Evolutionary conservation across 23 tunicate genomes (phyloP), one percentile per base, ranked within the genome.

Genomic region (Styela clava): DNA sequence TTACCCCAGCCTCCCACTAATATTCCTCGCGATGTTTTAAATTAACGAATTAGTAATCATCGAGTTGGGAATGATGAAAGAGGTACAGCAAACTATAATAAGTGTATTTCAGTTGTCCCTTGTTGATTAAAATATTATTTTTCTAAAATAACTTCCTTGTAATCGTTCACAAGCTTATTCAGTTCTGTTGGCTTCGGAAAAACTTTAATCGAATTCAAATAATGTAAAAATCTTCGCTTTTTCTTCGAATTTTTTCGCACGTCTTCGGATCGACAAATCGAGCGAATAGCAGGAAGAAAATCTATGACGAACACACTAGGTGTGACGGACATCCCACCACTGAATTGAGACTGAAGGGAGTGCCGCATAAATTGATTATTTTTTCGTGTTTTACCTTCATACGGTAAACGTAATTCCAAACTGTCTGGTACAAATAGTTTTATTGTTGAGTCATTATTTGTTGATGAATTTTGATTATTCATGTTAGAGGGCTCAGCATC

Each of bases 141-240:
- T 12, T 44, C 56, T 7, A 44, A 5, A 16, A 28, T 35, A 21
- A 71, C 34, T 27, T 26, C 63, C 24, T 76, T 52, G 29, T 37
- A 76, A 18, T 76, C 81, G 24, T 76, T 76, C 25, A 44, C 18
- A 76, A 76, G 81, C 21, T 30, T n/a, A 26, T 9, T 51, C 81
- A 76, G 20, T 56, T 76, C 81, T 0, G 65, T 37, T 33, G 52
- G n/a, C 44, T 44, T 76, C 67, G 81, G 81, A 27, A 44, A 52
- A 37, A 76, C 81, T 29, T 31, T 64, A 76, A 76, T 76, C n/a
- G 81, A 32, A 64, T 76, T 44, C 1, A 76, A 52, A 29, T 76
- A 76, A 76, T 76, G 81, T 64, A 76, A 20, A 2, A 76, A 76
- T 52, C 81, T 76, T 30, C 77, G 77, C 23, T 16, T 5, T 5